Percentiles rank a stretch among this genome's conserved stretches.
These are phyloP conservation scores for Amphimallon solstitiale DNA, from an alignment of 2,888 invertebrate species.

Conservation along the genomic window DNA sequence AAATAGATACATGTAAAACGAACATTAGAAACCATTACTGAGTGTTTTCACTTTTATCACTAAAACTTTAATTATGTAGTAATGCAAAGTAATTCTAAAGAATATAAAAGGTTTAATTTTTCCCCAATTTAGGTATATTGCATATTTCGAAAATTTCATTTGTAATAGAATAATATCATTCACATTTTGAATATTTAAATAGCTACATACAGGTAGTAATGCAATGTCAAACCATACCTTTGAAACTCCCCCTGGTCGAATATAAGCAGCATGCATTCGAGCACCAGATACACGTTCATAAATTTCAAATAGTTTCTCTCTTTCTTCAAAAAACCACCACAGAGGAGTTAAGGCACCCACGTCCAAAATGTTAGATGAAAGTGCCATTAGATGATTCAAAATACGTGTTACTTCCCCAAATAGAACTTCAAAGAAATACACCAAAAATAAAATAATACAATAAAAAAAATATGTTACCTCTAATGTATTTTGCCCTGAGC, in stretches of 20 bases:
- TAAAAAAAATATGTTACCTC: conserved; percentile 71
- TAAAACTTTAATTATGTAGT: no score
- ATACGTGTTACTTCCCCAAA: conserved; percentile 97
- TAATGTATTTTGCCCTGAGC: conserved; percentile 91
- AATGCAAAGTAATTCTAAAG: no score
- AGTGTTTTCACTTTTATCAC: no score
- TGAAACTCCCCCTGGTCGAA: conserved; percentile 95
- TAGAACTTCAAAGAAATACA: conserved; percentile 71
- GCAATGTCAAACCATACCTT: no score
- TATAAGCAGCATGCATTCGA: conserved; percentile 98
- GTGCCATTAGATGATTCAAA: conserved; percentile 96
- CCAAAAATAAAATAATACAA: neutral
- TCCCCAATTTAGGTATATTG: no score
- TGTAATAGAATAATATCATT: no score
- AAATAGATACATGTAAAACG: no score
- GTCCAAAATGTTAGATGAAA: conserved; percentile 96
- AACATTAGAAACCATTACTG: no score
- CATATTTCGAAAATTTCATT: no score
- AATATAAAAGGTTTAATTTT: no score
- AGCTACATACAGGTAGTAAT: no score
- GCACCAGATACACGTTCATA: conserved; percentile 98
- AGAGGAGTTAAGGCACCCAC: conserved; percentile 98
- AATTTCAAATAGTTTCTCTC: conserved; percentile 99
- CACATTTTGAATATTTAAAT: no score
- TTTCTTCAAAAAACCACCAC: conserved; percentile 99